A percentile compares a stretch with the other conserved stretches of the same genome.
Evolutionary conservation across 1,140 invertebrate genomes (phyloP).

Genomic region (Hyposmocoma kahamanoa): DNA sequence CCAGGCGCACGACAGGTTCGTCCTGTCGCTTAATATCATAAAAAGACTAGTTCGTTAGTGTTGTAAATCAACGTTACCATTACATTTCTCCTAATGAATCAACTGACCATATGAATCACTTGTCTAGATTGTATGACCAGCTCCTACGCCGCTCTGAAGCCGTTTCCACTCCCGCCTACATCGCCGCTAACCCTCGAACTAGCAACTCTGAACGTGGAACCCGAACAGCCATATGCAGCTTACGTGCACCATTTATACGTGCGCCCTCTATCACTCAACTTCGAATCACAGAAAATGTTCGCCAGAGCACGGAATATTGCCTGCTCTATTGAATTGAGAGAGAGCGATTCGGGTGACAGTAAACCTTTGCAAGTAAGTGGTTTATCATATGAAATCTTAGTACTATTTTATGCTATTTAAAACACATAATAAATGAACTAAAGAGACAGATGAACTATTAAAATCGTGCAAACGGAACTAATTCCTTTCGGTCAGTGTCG

Average conservation of each 20-base stretch:
- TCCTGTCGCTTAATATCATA: too few relatives aligned
- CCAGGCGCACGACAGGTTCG: too few relatives aligned
- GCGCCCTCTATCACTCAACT: conserved; percentile 89
- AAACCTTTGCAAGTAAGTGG: conserved; percentile 44
- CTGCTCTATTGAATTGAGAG: conserved; percentile 88
- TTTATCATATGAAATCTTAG: background rate
- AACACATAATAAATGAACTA: too few relatives aligned
- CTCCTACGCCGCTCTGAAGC: conserved; percentile 85
- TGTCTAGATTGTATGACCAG: conserved; percentile 86
- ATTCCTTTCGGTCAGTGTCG: too few relatives aligned
- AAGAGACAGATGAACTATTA: too few relatives aligned
- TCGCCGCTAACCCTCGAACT: conserved; percentile 86
- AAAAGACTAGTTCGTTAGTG: too few relatives aligned
- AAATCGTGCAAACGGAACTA: too few relatives aligned
- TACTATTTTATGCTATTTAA: conserved; percentile 5
- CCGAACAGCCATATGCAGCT: conserved; percentile 85
- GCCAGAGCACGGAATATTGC: conserved; percentile 93
- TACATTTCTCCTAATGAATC: too few relatives aligned
- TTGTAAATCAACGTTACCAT: too few relatives aligned
- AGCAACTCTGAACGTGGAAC: conserved; percentile 84
- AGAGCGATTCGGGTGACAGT: conserved; percentile 72
- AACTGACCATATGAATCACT: too few relatives aligned
- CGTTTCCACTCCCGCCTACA: conserved; percentile 85
- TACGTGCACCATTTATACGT: conserved; percentile 93
- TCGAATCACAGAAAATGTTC: conserved; percentile 94